These are phyloP conservation scores for Dysidea cf. avara DNA, from an alignment of 37 sponge, comb jelly and placozoan species.

Conservation along the genomic window DNA sequence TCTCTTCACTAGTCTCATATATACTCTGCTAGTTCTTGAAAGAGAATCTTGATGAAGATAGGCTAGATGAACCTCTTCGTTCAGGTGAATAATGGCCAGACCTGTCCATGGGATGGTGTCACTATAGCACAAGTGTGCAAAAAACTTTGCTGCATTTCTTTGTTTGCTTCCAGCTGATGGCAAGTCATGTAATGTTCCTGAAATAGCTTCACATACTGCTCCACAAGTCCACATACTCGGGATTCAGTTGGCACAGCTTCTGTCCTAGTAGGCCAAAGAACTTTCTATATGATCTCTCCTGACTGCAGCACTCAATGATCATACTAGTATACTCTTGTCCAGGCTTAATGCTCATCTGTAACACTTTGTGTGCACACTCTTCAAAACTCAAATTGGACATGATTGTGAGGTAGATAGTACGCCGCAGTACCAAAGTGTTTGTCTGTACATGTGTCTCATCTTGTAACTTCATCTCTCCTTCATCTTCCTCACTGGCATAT, in stretches of 20 bases:
- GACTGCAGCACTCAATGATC: slow-evolving; percentile 90
- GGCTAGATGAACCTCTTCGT: slow-evolving; percentile 98
- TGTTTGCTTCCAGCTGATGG: slow-evolving; percentile 96
- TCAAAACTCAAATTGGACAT: slow-evolving; percentile 95
- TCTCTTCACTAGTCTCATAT: slow-evolving; percentile 92
- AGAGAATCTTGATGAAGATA: slow-evolving; percentile 97
- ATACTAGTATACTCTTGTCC: slow-evolving; percentile 85
- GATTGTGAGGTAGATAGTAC: slow-evolving; percentile 95
- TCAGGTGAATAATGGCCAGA: slow-evolving; percentile 86
- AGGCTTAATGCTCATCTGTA: slow-evolving; percentile 74
- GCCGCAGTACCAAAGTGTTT: slow-evolving; percentile 61
- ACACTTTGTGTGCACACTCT: slow-evolving; percentile 96
- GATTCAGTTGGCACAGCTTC: slow-evolving; percentile 87
- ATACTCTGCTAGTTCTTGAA: slow-evolving; percentile 94
- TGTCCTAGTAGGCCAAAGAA: slow-evolving; percentile 89
- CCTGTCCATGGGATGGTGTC: slow-evolving; percentile 97
- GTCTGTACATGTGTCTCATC: slow-evolving; percentile 87
- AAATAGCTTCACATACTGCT: slow-evolving; percentile 66
- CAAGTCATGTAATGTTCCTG: slow-evolving; percentile 89
- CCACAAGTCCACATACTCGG: slow-evolving; percentile 92
- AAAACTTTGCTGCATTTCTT: slow-evolving; percentile 93
- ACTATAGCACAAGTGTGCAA: slow-evolving; percentile 88
- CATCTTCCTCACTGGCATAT: slow-evolving; percentile 60
- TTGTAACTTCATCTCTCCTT: slow-evolving; percentile 58
- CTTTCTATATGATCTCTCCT: slow-evolving; percentile 84